phyloP scores from a whole-genome alignment of 2,888 invertebrate genomes.

The Epinotia nisella region DNA sequence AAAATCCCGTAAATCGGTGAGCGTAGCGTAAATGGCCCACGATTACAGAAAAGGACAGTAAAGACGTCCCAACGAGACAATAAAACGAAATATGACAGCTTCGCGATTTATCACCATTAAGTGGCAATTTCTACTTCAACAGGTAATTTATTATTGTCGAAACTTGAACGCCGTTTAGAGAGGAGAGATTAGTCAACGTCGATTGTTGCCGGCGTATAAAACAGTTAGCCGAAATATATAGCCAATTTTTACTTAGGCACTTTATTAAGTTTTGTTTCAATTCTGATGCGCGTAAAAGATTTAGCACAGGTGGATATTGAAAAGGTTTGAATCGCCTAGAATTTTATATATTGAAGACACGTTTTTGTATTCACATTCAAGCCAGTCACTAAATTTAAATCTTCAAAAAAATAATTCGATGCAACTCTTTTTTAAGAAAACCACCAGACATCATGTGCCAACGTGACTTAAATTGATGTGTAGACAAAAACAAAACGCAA shows the following conservation, averaged over 20 bases:
- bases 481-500: background rate
- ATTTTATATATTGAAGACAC: background rate
- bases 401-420: no score
- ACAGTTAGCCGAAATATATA: constrained; percentile 38
- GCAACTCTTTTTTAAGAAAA: no score
- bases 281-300: background rate
- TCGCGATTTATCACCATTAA: constrained; percentile 67
- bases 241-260: constrained; percentile 36
- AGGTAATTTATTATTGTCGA: constrained; percentile 66
- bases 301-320: constrained; percentile 1
- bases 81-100: constrained; percentile 68
- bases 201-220: constrained; percentile 48
- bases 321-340: background rate
- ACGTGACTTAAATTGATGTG: background rate
- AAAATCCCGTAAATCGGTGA: constrained; percentile 72
- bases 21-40: constrained; percentile 70
- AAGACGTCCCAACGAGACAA: constrained; percentile 65
- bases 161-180: constrained; percentile 62
- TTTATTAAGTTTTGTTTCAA: constrained; percentile 35
- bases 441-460: no score
- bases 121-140: constrained; percentile 62
- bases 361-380: no score
- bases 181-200: constrained; percentile 69
- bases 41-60: constrained; percentile 61
- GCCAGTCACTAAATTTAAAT: no score